Conservation (phyloP, 2,113 vertebrate species). For the Nannospalax galili region DNA sequence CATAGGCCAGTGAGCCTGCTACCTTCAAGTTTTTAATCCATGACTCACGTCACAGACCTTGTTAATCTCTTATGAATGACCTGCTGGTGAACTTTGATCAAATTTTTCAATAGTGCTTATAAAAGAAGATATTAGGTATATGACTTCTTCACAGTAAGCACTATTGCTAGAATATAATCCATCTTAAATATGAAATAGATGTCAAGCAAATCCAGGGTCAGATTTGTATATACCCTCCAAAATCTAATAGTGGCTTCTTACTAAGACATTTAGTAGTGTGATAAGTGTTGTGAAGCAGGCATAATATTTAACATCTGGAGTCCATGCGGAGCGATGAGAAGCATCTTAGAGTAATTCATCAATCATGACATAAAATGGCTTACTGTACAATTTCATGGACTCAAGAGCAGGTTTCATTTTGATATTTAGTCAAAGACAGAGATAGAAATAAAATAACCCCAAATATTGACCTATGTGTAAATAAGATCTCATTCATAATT, state of each 20-base stretch:
- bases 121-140: not conserved
- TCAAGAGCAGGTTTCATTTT: constrained; percentile 61
- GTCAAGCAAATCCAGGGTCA: constrained; percentile 5
- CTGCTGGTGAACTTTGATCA: not conserved
- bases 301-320: constrained; percentile 71
- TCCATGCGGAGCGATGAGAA: constrained; percentile 54
- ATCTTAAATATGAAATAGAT: constrained; percentile 47
- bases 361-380: constrained; percentile 61
- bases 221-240: constrained; percentile 34
- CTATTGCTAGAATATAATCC: not conserved
- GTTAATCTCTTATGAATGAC: not conserved
- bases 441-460: constrained; percentile 8
- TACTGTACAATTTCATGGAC: constrained; percentile 51
- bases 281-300: constrained; percentile 47
- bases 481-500: not conserved
- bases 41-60: not conserved
- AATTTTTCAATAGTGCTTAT: not conserved
- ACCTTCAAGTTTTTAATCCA: not conserved
- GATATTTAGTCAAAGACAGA: constrained; percentile 40
- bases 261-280: constrained; percentile 17
- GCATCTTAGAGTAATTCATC: constrained; percentile 57
- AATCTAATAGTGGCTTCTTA: constrained; percentile 33
- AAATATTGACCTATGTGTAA: constrained; percentile 14
- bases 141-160: not conserved
- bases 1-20: not conserved